Base-by-base conservation (phyloP, 2,113 vertebrate genomes). In the Oreochromis tanganicae region DNA sequence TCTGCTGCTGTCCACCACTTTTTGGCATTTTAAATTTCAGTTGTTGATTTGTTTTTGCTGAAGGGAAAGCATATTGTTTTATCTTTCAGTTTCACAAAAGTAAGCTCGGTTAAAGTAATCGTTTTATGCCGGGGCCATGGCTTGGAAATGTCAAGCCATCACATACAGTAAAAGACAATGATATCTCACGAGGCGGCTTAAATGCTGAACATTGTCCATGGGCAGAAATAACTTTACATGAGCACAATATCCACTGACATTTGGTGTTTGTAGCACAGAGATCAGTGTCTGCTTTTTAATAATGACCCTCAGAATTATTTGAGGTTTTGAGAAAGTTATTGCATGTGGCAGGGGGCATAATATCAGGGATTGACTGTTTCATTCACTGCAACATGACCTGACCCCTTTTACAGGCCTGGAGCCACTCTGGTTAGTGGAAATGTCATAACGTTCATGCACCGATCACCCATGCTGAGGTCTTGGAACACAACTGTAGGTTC, bases 71-170 rank as follows among this genome's bases (percentile, higher is more conserved):
- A 9, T n/a, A 16, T 29, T 21, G 52, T 80, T 82, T 84, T 85
- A 41, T 84, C 59, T 36, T 81, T 63, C 11, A 80, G 81, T 91
- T 93, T 59, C 24, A 84, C 9, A 38, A 46, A 75, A 43, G 59
- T 38, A 17, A 14, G 38, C 29, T 66, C 7, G 6, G 59, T 80
- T 68, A 84, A 87, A 86, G 83, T 84, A 50, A 57, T 88, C 21
- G 38, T 89, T 87, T 82, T 38, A 80, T 90, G 54, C 27, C 2
- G 56, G 32, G 48, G 27, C 61, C 61, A 8, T 3, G 29, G 52
- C 50, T 88, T 32, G 32, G 24, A 94, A 94, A 93, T 94, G 93
- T 91, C 92, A 95, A 55, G 88, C 38, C 80, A 91, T 88, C 85
- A 85, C 78, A 89, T 80, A 36, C 38, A 36, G 14, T 73, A 81